Conservation (phyloP, 2,888 invertebrate genomes). For the Campaea margaritaria region DNA sequence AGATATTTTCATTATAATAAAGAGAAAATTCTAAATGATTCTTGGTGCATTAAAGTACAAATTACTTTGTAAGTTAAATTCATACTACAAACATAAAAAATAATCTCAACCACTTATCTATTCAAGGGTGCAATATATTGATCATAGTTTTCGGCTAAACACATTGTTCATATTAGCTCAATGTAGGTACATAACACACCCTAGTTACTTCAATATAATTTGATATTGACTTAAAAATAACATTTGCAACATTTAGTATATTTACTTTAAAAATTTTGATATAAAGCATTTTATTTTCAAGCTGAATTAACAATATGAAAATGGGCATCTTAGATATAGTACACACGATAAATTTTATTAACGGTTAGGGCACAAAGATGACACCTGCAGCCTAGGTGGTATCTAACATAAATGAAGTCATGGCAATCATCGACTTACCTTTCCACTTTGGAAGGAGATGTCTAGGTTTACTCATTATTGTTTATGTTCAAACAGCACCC, state of each 20-base stretch:
- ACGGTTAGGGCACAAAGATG: slow-evolving; percentile 29
- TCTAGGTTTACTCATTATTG: too few relatives aligned
- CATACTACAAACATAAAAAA: slow-evolving; percentile 65
- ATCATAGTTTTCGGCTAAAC: slow-evolving; percentile 62
- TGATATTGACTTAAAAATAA: slow-evolving; percentile 43
- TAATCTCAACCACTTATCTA: slow-evolving; percentile 65
- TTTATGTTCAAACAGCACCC: background rate
- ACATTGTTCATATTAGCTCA: slow-evolving; percentile 56
- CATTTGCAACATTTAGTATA: slow-evolving; percentile 44
- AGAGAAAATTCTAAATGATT: slow-evolving; percentile 69
- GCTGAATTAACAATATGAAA: slow-evolving; percentile 45
- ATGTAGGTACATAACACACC: slow-evolving; percentile 52
- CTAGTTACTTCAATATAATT: slow-evolving; percentile 54
- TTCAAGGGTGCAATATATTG: slow-evolving; percentile 69
- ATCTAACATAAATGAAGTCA: slow-evolving; percentile 2
- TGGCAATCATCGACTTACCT: too few relatives aligned
- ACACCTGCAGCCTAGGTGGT: slow-evolving; percentile 1
- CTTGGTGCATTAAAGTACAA: slow-evolving; percentile 68
- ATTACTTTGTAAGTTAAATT: slow-evolving; percentile 57
- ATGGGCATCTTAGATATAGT: slow-evolving; percentile 51
- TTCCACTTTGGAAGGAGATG: too few relatives aligned
- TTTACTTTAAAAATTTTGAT: slow-evolving; percentile 39
- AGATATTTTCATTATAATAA: slow-evolving; percentile 64
- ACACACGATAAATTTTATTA: slow-evolving; percentile 42
- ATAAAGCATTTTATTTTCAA: slow-evolving; percentile 40